These are phyloP conservation scores for Merluccius polli DNA, from an alignment of 2,797 vertebrate genomes.

Conservation along the genomic window DNA sequence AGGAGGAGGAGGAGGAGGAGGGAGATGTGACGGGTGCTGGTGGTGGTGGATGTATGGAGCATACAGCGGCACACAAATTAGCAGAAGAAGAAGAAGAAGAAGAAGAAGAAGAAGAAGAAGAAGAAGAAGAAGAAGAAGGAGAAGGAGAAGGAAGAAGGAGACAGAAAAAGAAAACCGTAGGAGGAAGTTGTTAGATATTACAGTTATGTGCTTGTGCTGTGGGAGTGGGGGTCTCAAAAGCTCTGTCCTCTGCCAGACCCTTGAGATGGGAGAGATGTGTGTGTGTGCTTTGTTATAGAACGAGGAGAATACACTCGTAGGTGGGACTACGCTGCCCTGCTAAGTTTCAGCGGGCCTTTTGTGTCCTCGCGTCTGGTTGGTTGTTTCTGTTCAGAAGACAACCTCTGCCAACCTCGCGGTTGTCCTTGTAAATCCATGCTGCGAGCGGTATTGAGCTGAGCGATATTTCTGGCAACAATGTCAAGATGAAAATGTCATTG, in stretches of 20 bases:
- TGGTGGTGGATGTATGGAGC: constrained; percentile 64
- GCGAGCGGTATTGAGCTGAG: background rate
- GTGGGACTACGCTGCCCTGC: background rate
- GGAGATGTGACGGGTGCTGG: background rate
- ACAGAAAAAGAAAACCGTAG: constrained; percentile 51
- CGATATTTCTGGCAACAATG: constrained; percentile 1
- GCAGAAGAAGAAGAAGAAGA: constrained; percentile 44
- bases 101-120: constrained; percentile 50
- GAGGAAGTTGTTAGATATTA: constrained; percentile 66
- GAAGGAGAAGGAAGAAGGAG: constrained; percentile 46
- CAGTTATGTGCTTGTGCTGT: constrained; percentile 24
- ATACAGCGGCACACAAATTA: constrained; percentile 59
- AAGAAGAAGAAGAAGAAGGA: constrained; percentile 51
- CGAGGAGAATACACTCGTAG: background rate
- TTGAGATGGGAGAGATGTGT: constrained; percentile 20
- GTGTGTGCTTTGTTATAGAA: background rate
- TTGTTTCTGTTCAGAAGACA: background rate
- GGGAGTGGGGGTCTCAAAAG: constrained; percentile 32
- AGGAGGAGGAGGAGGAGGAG: background rate
- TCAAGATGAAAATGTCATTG: background rate
- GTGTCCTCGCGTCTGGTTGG: background rate
- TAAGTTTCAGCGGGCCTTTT: background rate
- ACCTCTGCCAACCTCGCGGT: background rate
- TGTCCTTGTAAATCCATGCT: background rate
- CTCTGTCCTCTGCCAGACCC: constrained; percentile 57